Evolutionary conservation across 1,140 invertebrate species (phyloP), one percentile per base, ranked within the genome.

Genomic region (Cydia amplana): DNA sequence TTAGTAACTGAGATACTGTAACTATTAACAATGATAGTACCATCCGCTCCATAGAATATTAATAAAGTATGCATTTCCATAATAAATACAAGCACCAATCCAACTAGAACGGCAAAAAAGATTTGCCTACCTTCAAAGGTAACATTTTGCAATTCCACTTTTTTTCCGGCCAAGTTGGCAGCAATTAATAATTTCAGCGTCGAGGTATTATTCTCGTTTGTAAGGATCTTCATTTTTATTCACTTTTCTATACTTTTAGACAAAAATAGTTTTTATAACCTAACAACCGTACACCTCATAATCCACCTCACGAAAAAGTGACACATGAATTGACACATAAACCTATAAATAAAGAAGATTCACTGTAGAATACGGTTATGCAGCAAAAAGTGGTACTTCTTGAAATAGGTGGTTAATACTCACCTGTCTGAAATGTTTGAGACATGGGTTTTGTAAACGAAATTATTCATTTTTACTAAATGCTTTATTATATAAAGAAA

Each of bases 191-290:
- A 80, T 84, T 97, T 96, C 74, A 97, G 88, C 4, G 95, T 94
- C 32, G 95, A 94, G 6, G 95, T 95, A 93, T 96, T 97, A 79
- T 94, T 95, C 80, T 95, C 94, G 83, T 96, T 96, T 49, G 95
- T 95, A 77, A 93, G 94, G 73, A 96, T 93, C 77, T 94, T 95
- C 95, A 96, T 96, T 88, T 87, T 94, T 67, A 60, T 25, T 72
- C 75, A 73, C 49, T 82, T 79, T 43, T 77, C 60, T 65, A 77
- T 32, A 9, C 43, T 77, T 64, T 51, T 36, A 73, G 10, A 55
- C 36, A 80, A 70, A 74, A 79, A 74, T 73, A 64, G 73, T 67
- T 55, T 28, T 77, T 72, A 65, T 60, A 70, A 72, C 67, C 49
- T 70, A 72, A 83, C 86, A 87, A 86, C 82, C 81, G 83, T 65